These are phyloP conservation scores for Pluvianellus socialis DNA, from an alignment of 2,113 vertebrate genomes.

Conservation along the genomic window DNA sequence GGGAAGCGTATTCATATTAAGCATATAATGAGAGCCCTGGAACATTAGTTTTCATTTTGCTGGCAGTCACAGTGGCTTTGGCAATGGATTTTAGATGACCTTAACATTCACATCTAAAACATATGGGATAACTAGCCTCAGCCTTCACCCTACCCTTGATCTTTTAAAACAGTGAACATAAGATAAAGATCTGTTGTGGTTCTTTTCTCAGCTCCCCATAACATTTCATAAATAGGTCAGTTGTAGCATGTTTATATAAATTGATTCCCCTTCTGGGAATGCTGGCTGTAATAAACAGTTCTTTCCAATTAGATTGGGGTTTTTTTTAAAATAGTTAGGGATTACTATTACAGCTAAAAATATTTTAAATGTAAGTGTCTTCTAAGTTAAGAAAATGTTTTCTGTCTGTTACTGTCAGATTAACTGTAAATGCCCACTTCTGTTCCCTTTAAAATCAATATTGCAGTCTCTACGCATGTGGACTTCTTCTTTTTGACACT, in stretches of 20 bases:
- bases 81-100: conserved; percentile 43
- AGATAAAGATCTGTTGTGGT: conserved; percentile 50
- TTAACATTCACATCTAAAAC: conserved; percentile 29
- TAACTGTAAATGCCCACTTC: neutral
- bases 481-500: neutral
- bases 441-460: neutral
- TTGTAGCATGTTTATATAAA: conserved; percentile 50
- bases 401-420: neutral
- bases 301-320: conserved; percentile 15
- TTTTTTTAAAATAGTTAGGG: neutral
- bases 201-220: conserved; percentile 15
- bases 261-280: conserved; percentile 15
- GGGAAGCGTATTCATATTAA: conserved; percentile 16
- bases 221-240: conserved; percentile 43
- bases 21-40: neutral
- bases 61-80: conserved; percentile 37
- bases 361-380: conserved; percentile 2
- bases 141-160: neutral
- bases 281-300: conserved; percentile 20
- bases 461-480: neutral
- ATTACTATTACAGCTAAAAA: conserved; percentile 35
- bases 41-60: conserved; percentile 39
- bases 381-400: neutral
- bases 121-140: neutral
- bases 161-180: conserved; percentile 25